Percentiles rank a stretch among this genome's conserved stretches.
These are phyloP conservation scores for Arctocebus calabarensis DNA, from an alignment of 2,797 vertebrate species.

Conservation along the genomic window DNA sequence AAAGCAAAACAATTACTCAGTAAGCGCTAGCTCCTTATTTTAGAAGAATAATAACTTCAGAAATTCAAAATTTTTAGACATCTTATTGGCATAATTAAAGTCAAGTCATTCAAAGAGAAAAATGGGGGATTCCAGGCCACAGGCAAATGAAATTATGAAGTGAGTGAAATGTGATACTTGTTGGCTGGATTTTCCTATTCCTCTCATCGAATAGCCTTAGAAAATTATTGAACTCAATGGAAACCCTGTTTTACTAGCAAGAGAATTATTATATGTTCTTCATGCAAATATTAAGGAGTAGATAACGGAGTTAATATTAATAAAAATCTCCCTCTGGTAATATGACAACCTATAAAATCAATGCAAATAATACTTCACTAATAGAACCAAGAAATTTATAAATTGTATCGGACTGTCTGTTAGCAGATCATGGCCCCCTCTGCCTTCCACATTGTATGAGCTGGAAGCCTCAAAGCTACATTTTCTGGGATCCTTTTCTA, in stretches of 20 bases:
- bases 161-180: not conserved
- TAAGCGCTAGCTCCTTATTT: not conserved
- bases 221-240: not conserved
- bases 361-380: not conserved
- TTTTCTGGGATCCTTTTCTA: not conserved
- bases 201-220: not conserved
- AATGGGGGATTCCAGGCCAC: not conserved
- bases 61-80: not conserved
- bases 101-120: not conserved
- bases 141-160: not conserved
- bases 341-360: not conserved
- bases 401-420: not conserved
- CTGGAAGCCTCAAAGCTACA: not conserved
- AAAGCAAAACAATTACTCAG: not conserved
- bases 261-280: not conserved
- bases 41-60: not conserved
- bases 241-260: not conserved
- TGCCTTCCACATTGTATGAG: not conserved
- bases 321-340: not conserved
- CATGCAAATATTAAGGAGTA: not conserved
- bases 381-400: not conserved
- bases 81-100: not conserved
- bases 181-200: slow-evolving; percentile 28
- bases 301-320: not conserved
- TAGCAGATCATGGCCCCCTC: not conserved